phyloP scores from a whole-genome alignment of 2,113 vertebrate species.

The Tapirus terrestris region DNA sequence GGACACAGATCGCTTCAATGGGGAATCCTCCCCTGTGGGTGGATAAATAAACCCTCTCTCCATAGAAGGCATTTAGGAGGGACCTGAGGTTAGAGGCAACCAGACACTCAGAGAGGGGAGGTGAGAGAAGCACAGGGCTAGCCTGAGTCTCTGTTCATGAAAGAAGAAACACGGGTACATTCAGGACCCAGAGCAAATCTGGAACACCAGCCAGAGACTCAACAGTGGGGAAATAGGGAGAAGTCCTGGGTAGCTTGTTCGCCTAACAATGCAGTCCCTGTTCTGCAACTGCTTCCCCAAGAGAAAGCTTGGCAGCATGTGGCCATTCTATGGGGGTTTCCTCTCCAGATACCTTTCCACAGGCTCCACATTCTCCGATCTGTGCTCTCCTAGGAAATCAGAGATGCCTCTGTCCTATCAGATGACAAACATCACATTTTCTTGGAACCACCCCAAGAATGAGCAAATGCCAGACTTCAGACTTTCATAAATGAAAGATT shows the following conservation, averaged over 20 bases:
- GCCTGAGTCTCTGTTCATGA: neutral
- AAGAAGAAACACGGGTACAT: neutral
- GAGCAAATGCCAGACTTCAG: constrained; percentile 43
- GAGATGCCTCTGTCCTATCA: constrained; percentile 61
- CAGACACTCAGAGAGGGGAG: neutral
- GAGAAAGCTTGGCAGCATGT: neutral
- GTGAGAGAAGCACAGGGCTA: neutral
- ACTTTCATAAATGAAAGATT: constrained; percentile 53
- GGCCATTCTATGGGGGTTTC: constrained; percentile 8
- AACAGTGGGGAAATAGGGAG: neutral
- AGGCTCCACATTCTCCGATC: constrained; percentile 16
- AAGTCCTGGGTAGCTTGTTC: neutral
- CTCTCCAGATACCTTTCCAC: neutral
- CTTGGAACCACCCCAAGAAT: constrained; percentile 37
- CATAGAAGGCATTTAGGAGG: neutral
- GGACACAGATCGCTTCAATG: neutral
- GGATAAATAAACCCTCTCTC: neutral
- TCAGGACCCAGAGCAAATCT: constrained; percentile 4
- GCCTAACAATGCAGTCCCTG: neutral
- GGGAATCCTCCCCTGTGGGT: neutral
- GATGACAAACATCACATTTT: constrained; percentile 62
- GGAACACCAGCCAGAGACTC: neutral
- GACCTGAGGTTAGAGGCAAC: neutral
- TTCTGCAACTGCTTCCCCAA: neutral
- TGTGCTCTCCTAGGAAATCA: constrained; percentile 64